Evolutionary conservation across 2,113 vertebrate species (phyloP), one percentile per base, ranked within the genome.

Genomic region (Phalacrocorax carbo): DNA sequence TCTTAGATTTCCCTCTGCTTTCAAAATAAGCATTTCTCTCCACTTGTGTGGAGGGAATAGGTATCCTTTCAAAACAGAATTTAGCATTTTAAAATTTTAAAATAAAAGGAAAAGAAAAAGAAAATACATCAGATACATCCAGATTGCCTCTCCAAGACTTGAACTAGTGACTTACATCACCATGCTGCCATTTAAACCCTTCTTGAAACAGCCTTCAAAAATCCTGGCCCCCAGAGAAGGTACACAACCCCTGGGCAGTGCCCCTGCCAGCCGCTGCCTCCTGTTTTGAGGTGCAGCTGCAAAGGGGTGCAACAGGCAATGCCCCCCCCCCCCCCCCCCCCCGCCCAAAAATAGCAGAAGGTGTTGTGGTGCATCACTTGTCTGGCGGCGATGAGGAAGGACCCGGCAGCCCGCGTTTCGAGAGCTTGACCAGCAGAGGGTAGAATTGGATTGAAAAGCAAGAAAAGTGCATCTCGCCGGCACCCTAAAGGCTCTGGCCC

Each of bases 401-500:
- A 55, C 6, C 9, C 55, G 6, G 79, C 77, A 27, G 42, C 62
- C 10, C 5, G 88, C 60, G 26, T 79, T 97, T 92, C 8, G 16
- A 82, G 60, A 55, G 44, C 73, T 58, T 16, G 71, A 79, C 97
- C 97, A 97, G 96, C 78, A 97, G 97, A 97, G 94, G 96, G 97
- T 89, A 91, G 88, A 72, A 92, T 96, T 91, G 96, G 44, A 92
- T 27, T 25, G 88, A 58, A 79, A 87, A 95, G 85, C 60, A 44
- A 9, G n/a, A 62, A 7, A 60, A 75, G 3, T 13, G 49, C 66
- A 19, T 13, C 44, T 26, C 2, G 0, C 23, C 3, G 3, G 23
- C 52, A 9, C 14, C n/a, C 30, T 20, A 1, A 16, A 54, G 49
- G 57, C 77, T 62, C 16, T 42, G 30, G 34, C 15, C 16, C 29